Evolutionary conservation across 2,113 vertebrate genomes (phyloP), one percentile per base, ranked within the genome.

Genomic region (Harpagus bidentatus): DNA sequence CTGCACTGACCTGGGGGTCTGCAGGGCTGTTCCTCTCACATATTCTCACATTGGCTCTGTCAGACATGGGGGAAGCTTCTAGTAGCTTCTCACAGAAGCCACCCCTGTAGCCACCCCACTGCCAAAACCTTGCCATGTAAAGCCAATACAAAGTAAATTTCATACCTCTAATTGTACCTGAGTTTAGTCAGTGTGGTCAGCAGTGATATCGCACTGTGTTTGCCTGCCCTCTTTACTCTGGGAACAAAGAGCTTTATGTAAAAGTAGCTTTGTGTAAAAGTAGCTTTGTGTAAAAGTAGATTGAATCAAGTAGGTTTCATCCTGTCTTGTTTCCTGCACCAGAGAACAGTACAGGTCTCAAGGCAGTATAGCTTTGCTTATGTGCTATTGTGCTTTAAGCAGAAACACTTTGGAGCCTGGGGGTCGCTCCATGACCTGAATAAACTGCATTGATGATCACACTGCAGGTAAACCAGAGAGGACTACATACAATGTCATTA

Each of bases 381-480:
- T 50, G 42, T 63, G 19, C 5, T 48, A n/a, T 14, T 76, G 13
- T 25, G 16, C 22, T 90, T 79, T 48, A 45, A 76, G 20, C 5
- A 79, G 38, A 76, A 82, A 55, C 10, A n/a, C 9, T 73, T 70
- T 67, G 25, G 26, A 47, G 22, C 2, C 17, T 28, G 7, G 2
- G 8, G 6, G 4, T 36, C 1, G 2, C 8, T 23, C 19, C 2
- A 1, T 48, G 69, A 23, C 38, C 17, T 47, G 36, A 7, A 73
- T 50, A 92, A 85, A 76, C 56, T 85, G 11, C 34, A 53, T 8
- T 42, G n/a, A 62, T 25, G 69, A 80, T 47, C 5, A 42, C 52
- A 50, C 16, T 86, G 50, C 25, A 71, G 15, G 52, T 55, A 86
- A 88, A 63, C 10, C 53, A 52, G 19, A 32, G 32, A 40, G 62